Percentiles rank a stretch among this genome's conserved stretches.
phyloP scores from a whole-genome alignment of 2,888 invertebrate genomes.

The Phrixothrix hirtus region DNA sequence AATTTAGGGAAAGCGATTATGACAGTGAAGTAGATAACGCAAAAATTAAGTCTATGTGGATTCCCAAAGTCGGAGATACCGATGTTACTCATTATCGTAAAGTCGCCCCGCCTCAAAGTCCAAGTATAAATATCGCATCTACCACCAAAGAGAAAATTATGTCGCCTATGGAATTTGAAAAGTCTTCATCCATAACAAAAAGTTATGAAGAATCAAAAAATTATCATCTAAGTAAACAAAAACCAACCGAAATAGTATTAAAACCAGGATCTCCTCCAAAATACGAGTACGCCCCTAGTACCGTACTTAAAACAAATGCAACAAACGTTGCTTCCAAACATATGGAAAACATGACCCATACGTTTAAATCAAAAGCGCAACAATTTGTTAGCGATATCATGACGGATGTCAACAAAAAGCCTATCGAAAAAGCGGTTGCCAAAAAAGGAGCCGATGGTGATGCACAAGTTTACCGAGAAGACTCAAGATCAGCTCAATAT shows the following conservation, averaged over 20 bases:
- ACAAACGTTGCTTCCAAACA: slow-evolving; percentile 64
- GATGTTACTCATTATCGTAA: slow-evolving; percentile 64
- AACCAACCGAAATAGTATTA: slow-evolving; percentile 50
- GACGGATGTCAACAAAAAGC: slow-evolving; percentile 61
- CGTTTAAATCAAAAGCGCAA: slow-evolving; percentile 70
- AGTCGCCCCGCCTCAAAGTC: slow-evolving; percentile 62
- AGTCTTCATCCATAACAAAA: slow-evolving; percentile 56
- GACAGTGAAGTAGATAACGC: slow-evolving; percentile 68
- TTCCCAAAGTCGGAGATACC: slow-evolving; percentile 63
- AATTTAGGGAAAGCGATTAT: slow-evolving; percentile 70
- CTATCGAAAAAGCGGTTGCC: slow-evolving; percentile 53
- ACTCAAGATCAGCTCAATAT: slow-evolving; percentile 70
- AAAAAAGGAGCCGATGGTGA: slow-evolving; percentile 58
- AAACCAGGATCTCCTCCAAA: slow-evolving; percentile 65
- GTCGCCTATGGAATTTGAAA: slow-evolving; percentile 67
- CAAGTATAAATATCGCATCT: slow-evolving; percentile 60
- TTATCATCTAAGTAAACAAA: slow-evolving; percentile 40
- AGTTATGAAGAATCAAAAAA: slow-evolving; percentile 44
- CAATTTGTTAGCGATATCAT: slow-evolving; percentile 69
- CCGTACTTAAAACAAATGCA: slow-evolving; percentile 49
- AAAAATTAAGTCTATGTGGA: slow-evolving; percentile 67
- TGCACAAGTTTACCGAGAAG: slow-evolving; percentile 73
- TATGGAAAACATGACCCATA: slow-evolving; percentile 68
- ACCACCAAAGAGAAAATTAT: slow-evolving; percentile 57
- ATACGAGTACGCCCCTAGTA: slow-evolving; percentile 60